Evolutionary conservation across 2,113 vertebrate genomes (phyloP), one percentile per base, ranked within the genome.

Genomic region (Prunella himalayana): DNA sequence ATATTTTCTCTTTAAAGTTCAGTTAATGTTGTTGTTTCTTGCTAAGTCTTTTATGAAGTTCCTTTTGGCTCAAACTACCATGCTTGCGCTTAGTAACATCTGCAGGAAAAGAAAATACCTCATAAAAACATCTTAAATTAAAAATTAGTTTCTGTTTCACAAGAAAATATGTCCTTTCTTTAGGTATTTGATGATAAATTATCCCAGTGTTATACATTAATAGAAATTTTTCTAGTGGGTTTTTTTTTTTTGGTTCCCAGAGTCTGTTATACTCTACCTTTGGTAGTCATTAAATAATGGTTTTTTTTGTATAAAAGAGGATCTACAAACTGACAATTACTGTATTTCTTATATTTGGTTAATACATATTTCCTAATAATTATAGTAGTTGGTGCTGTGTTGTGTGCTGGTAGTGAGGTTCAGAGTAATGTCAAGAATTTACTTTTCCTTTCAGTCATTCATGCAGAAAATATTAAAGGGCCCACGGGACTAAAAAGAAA

Each of bases 1-100:
- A 77, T 92, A 93, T 95, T 96, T 96, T 95, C 88, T 88, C 76
- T 96, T 78, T 95, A 93, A 94, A 96, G 82, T 96, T 96, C 92
- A 94, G 87, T 71, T 96, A 86, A 50, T 85, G 75, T 77, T 94
- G 47, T 92, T 94, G 51, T 80, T 92, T 54, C 27, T 86, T 88
- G 31, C 42, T 81, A 81, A 88, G 41, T 54, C 64, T 68, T 95
- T 75, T 28, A 57, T 54, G 31, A 81, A 49, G 24, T 76, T 91
- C 23, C 13, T 91, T 15, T 57, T 57, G n/a, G 33, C 21, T 85
- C 85, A 87, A 89, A 53, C 21, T 50, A 35, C 15, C 9, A 10
- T 72, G 15, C 59, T 86, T 89, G 20, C 51, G 33, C 22, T 75
- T 76, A 7, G 18, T 22, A 79, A 33, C 13, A 82, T 65, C 49